Evolutionary conservation across 2,888 invertebrate genomes (phyloP).

Genomic region (Cosmorhoe ocellata): DNA sequence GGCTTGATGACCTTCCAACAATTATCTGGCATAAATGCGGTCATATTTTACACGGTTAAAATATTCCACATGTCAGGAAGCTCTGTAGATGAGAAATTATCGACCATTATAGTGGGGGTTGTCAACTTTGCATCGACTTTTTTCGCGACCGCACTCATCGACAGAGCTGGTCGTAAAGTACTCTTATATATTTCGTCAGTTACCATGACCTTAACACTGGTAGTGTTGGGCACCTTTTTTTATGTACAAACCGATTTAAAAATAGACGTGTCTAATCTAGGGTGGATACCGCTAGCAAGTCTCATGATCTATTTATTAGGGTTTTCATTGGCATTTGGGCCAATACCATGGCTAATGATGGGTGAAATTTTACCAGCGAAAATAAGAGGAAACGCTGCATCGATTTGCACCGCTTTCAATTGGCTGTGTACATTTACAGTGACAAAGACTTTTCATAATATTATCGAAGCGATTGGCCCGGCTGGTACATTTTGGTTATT

Average conservation of each 20-base stretch:
- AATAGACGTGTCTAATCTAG: constrained; percentile 81
- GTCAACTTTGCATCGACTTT: constrained; percentile 96
- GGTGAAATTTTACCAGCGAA: constrained; percentile 94
- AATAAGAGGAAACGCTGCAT: constrained; percentile 95
- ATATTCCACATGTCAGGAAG: constrained; percentile 95
- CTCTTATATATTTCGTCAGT: constrained; percentile 92
- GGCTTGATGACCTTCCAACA: constrained; percentile 98
- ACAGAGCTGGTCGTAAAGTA: constrained; percentile 93
- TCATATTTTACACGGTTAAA: constrained; percentile 95
- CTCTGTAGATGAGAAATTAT: constrained; percentile 88
- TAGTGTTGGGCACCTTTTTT: constrained; percentile 89
- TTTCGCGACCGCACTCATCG: constrained; percentile 92
- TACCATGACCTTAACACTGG: constrained; percentile 89
- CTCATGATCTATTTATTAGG: constrained; percentile 92
- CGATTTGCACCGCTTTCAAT: constrained; percentile 94
- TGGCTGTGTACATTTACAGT: constrained; percentile 96
- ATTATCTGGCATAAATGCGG: constrained; percentile 96
- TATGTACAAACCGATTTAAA: constrained; percentile 79
- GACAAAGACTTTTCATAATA: constrained; percentile 91
- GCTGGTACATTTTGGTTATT: constrained; percentile 94
- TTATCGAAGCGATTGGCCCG: constrained; percentile 84
- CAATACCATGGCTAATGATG: constrained; percentile 95
- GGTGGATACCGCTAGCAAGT: constrained; percentile 91
- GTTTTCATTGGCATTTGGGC: constrained; percentile 93
- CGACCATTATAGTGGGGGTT: constrained; percentile 93